A percentile compares a stretch with the other conserved stretches of the same genome.
Evolutionary conservation across 2,113 vertebrate genomes (phyloP).

Genomic region (Leptobrachium ailaonicum): DNA sequence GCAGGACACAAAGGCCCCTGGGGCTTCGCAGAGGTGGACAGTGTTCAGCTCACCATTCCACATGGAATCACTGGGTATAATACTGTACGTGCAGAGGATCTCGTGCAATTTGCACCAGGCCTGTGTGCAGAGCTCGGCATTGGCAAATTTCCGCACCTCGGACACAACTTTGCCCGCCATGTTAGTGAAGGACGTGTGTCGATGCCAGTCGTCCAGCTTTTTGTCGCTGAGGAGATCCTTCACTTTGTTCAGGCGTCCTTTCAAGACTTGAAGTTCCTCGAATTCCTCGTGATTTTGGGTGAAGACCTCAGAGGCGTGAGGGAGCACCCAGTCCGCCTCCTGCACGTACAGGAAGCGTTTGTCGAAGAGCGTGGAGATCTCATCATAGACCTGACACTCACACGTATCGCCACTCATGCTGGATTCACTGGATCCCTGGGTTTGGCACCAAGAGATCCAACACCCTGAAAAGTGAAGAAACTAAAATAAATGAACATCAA

Average conservation of each 20-base stretch:
- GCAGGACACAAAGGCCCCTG: slow-evolving; percentile 88
- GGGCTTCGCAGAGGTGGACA: slow-evolving; percentile 90
- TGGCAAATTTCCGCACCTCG: slow-evolving; percentile 73
- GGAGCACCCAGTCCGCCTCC: slow-evolving; percentile 77
- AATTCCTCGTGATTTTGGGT: slow-evolving; percentile 64
- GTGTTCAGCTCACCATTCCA: slow-evolving; percentile 77
- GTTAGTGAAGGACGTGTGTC: slow-evolving; percentile 90
- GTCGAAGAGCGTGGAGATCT: slow-evolving; percentile 75
- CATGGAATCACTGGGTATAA: slow-evolving; percentile 76
- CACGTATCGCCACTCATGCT: no score
- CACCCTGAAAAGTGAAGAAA: no score
- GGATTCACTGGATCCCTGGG: no score
- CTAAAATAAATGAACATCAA: no score
- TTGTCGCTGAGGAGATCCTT: slow-evolving; percentile 92
- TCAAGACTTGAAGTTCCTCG: slow-evolving; percentile 73
- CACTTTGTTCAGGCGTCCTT: slow-evolving; percentile 82
- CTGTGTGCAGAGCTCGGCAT: slow-evolving; percentile 92
- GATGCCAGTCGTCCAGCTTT: slow-evolving; percentile 90
- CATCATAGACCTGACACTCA: slow-evolving; percentile 55
- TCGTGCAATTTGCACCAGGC: slow-evolving; percentile 95
- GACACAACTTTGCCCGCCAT: slow-evolving; percentile 84
- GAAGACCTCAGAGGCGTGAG: slow-evolving; percentile 69
- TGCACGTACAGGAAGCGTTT: slow-evolving; percentile 78
- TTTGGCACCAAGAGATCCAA: no score
- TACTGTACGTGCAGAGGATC: slow-evolving; percentile 78